A percentile compares a stretch with the other conserved stretches of the same genome.
Evolutionary conservation across 2,888 invertebrate genomes (phyloP).

Genomic region (Cremastinae sp.): DNA sequence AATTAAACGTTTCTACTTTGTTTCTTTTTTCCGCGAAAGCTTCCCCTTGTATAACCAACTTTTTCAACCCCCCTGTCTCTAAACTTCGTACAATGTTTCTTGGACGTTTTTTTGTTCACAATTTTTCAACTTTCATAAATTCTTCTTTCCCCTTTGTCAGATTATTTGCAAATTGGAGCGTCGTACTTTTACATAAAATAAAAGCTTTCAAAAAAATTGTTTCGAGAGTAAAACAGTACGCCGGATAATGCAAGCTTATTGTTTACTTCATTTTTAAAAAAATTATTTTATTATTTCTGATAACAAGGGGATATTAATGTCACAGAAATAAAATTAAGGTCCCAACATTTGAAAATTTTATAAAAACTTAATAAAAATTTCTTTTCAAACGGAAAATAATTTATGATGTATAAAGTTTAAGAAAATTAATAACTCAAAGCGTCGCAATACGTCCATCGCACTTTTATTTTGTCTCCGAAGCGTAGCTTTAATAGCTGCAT

Average conservation of each 20-base stretch:
- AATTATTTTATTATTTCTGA: too few species aligned
- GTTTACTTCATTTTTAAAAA: too few species aligned
- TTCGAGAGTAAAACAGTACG: too few species aligned
- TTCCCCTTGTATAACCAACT: slow-evolving; percentile 21
- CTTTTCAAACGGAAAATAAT: too few species aligned
- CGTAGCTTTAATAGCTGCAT: slow-evolving; percentile 72
- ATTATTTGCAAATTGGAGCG: neutral
- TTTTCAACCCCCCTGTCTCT: slow-evolving; percentile 25
- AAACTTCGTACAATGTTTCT: slow-evolving; percentile 23
- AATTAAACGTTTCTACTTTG: slow-evolving; percentile 61
- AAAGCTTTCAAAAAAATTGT: too few species aligned
- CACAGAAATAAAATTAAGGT: too few species aligned
- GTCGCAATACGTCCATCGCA: neutral
- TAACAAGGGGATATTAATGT: too few species aligned
- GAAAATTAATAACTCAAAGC: too few species aligned
- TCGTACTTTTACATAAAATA: neutral
- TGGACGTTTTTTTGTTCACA: neutral
- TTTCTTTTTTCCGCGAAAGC: slow-evolving; percentile 19
- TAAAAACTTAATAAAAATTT: too few species aligned
- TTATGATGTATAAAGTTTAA: too few species aligned
- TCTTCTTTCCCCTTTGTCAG: neutral
- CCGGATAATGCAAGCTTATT: too few species aligned
- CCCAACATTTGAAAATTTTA: too few species aligned
- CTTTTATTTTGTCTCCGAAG: slow-evolving; percentile 62
- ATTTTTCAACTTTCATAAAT: neutral